Conservation (phyloP, 1,140 invertebrate species). For the Samia ricini region DNA sequence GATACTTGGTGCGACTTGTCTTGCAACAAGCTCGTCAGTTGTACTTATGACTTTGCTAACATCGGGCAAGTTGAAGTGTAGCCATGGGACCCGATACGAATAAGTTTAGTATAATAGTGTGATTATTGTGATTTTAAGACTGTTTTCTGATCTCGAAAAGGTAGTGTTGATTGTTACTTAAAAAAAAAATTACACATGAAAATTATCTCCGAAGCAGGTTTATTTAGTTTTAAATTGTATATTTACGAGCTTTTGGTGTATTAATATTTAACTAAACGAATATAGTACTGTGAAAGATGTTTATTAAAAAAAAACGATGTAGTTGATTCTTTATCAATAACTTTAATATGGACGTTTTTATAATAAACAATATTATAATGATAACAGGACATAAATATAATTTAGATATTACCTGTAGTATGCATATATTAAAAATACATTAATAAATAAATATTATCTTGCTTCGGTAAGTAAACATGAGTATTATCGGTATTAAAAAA, state of each 20-base stretch:
- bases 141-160: constrained; percentile 50
- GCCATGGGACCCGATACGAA: constrained; percentile 19
- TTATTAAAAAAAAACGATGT: too few relatives aligned
- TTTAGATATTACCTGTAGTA: too few relatives aligned
- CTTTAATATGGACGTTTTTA: too few relatives aligned
- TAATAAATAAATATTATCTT: too few relatives aligned
- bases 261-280: too few relatives aligned
- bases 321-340: too few relatives aligned
- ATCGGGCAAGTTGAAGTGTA: constrained; percentile 18
- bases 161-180: constrained; percentile 27
- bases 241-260: constrained; percentile 26
- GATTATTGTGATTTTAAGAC: constrained; percentile 47
- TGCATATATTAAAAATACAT: too few relatives aligned
- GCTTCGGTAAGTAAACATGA: too few relatives aligned
- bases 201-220: constrained; percentile 48
- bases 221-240: constrained; percentile 40
- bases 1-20: constrained; percentile 59
- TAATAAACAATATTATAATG: too few relatives aligned
- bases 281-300: too few relatives aligned
- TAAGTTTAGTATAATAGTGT: constrained; percentile 54
- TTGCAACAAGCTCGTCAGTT: constrained; percentile 51
- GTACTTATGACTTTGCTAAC: constrained; percentile 43
- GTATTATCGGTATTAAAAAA: too few relatives aligned
- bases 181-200: neutral
- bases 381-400: too few relatives aligned